Percentiles rank a stretch among this genome's conserved stretches.
These are phyloP conservation scores for Pangasius sanitwongsei DNA, from an alignment of 2,797 vertebrate species.

Conservation along the genomic window DNA sequence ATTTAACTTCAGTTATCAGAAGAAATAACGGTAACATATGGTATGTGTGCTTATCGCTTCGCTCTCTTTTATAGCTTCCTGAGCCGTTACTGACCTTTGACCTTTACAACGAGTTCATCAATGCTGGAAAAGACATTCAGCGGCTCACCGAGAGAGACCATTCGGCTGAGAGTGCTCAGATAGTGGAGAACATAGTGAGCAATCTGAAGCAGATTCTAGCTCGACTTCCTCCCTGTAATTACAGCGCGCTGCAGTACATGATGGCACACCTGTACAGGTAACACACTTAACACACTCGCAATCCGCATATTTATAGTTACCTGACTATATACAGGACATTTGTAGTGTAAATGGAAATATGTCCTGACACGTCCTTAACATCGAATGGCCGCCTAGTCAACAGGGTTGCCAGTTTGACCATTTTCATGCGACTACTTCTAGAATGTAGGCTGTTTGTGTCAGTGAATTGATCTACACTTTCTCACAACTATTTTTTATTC, in stretches of 20 bases:
- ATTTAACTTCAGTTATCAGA: not conserved
- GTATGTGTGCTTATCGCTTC: not conserved
- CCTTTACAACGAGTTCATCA: slow-evolving; percentile 83
- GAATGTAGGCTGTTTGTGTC: no score
- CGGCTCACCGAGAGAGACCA: slow-evolving; percentile 65
- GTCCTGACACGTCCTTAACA: not conserved
- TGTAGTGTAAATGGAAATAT: not conserved
- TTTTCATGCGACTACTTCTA: not conserved
- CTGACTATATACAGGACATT: not conserved
- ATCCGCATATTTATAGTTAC: not conserved
- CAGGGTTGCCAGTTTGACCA: slow-evolving; percentile 3
- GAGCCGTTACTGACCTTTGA: slow-evolving; percentile 85
- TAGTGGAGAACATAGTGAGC: slow-evolving; percentile 56
- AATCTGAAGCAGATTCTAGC: slow-evolving; percentile 67
- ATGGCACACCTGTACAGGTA: slow-evolving; percentile 78
- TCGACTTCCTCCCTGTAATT: slow-evolving; percentile 77
- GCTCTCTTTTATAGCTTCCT: slow-evolving; percentile 77
- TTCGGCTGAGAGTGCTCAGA: slow-evolving; percentile 61
- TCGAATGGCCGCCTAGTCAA: not conserved
- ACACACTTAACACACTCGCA: not conserved
- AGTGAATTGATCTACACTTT: no score
- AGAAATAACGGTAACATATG: not conserved
- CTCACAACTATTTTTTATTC: not conserved
- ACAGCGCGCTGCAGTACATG: slow-evolving; percentile 84
- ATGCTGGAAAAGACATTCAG: slow-evolving; percentile 81